Base-by-base conservation (phyloP, 1,140 invertebrate genomes). In the Eciton burchellii region DNA sequence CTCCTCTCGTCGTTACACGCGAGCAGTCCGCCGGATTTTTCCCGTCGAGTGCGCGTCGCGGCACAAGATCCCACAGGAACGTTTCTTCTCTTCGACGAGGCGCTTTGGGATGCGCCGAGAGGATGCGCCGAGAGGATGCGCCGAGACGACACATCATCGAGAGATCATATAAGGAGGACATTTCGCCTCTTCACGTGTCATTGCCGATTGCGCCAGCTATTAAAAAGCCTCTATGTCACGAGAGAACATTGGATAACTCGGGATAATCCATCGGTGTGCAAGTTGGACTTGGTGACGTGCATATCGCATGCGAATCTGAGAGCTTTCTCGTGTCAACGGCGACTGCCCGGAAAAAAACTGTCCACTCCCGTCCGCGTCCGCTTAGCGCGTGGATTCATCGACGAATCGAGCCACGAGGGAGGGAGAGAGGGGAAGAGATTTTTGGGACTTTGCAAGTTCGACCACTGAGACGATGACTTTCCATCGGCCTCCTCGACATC, bases 321-420 rank as follows among this genome's bases (percentile, higher is more conserved):
- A 82, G 81, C 81, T 76, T 82, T 82, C 45, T 56, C 81, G 35
- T 82, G 71, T 82, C 71, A 21, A 60, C 62, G 59, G 57, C 8
- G 59, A 29, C 21, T 74, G 19, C 26, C 47, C 29, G 57, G 79
- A 41, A 73, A 82, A 82, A 74, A 62, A 41, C 52, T 19, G 56
- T n/a, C 41, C 66, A 11, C 41, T 59, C 71, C 41, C 47, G 56
- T n/a, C 12, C 74, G 12, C 26, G n/a, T 79, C 68, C 77, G 24
- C 63, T 26, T 29, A 35, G 49, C 26, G 41, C 16, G 14, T 21
- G 19, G 21, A 56, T 77, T 24, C 35, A 21, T 43, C 29, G 19
- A 0, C 14, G 29, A 47, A 6, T 56, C 57, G 41, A 16, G 19
- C 35, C 24, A 6, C 0, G 29, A 24, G n/a, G n/a, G n/a, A n/a